Evolutionary conservation across 2,888 invertebrate genomes (phyloP).

Genomic region (Oscheius sp.): DNA sequence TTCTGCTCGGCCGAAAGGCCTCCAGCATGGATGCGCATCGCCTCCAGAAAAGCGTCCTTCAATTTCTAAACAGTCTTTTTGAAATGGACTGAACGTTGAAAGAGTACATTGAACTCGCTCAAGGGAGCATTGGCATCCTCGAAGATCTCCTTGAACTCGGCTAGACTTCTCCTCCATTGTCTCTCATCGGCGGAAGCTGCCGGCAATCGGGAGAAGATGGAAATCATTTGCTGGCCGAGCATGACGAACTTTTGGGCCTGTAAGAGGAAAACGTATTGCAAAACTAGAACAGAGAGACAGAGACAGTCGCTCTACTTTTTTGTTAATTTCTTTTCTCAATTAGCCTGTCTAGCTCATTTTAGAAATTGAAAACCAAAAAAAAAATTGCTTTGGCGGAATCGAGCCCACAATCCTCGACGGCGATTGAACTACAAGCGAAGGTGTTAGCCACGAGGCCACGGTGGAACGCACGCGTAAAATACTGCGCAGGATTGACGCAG

Average conservation of each 20-base stretch:
- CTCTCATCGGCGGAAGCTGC: slow-evolving; percentile 53
- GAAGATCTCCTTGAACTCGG: slow-evolving; percentile 66
- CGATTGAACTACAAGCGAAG: too few species aligned
- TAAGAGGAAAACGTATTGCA: background rate
- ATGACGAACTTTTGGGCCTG: slow-evolving; percentile 62
- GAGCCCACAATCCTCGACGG: too few species aligned
- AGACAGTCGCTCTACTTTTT: too few species aligned
- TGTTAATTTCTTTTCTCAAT: too few species aligned
- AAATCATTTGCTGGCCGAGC: slow-evolving; percentile 55
- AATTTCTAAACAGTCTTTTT: slow-evolving; percentile 31
- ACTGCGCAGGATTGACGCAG: too few species aligned
- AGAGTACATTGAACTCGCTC: slow-evolving; percentile 53
- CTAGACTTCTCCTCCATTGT: slow-evolving; percentile 51
- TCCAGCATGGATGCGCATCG: slow-evolving; percentile 64
- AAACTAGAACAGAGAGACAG: background rate
- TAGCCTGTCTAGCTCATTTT: too few species aligned
- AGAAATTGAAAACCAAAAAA: too few species aligned
- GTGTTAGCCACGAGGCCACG: too few species aligned
- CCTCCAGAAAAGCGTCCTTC: slow-evolving; percentile 61
- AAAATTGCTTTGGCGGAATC: too few species aligned
- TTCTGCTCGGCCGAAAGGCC: slow-evolving; percentile 65
- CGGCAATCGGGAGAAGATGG: slow-evolving; percentile 49
- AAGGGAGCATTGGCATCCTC: slow-evolving; percentile 59
- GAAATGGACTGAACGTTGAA: background rate
- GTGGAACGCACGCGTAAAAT: too few species aligned